Evolutionary conservation across 92 coral and sea anemone species (phyloP), one percentile per base, ranked within the genome.

Genomic region (Bergia sp.): DNA sequence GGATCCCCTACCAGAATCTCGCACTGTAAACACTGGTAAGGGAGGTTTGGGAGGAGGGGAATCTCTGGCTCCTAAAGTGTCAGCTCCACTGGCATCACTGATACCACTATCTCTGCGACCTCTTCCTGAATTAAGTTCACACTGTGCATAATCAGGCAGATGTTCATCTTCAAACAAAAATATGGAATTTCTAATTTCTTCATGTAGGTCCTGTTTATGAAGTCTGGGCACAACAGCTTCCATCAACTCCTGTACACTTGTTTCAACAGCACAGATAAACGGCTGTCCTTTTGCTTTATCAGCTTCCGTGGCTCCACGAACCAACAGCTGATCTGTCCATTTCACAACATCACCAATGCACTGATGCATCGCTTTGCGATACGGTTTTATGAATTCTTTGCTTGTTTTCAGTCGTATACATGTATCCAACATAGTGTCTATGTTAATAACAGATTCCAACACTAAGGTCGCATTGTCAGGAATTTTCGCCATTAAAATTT

Each of bases 71-170:
- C 88, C 81, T 10, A 86, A 82, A 18, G 71, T 61, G 61, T 96
- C 98, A 58, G 94, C 90, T 47, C 87, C 87, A 88, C 98, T 94
- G 7, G 96, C 96, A 39, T 97, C 99, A 86, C 99, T 97, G 12
- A 97, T 97, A 42, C 99, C 99, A 74, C 98, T 96, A 84, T 97
- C 99, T 39, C 99, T 92, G 80, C 94, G 95, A 66, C 95, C 94
- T 44, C 20, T 82, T 71, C 85, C 67, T 69, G 86, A 83, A 64
- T 82, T 81, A 79, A 8, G 79, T n/a, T 92, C 98, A 6, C 77
- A 91, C 81, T 79, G 88, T 47, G 87, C 95, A 57, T 88, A 96
- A 8, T 91, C 98, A 39, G 90, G 86, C 74, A 93, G 95, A 57
- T 83, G 91, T 71, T 94, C 93, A n/a, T 98, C 99, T 86, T 96